phyloP scores from a whole-genome alignment of 2,113 vertebrate species.

The Coptodon rendalli region DNA sequence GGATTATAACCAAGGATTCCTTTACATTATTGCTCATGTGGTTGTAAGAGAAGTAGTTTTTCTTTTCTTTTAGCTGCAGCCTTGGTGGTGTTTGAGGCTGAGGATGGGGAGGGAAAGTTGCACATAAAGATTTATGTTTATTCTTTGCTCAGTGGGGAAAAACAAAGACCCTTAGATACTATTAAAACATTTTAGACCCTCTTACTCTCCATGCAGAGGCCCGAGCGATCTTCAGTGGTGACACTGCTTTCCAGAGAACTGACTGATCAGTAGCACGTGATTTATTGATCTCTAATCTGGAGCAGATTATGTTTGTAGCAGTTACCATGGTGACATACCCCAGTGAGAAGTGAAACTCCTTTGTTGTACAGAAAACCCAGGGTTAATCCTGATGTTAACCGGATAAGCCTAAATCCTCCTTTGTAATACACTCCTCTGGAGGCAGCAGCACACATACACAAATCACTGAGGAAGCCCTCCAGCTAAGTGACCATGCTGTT shows the following conservation, averaged over 20 bases:
- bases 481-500: neutral
- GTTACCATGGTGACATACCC: neutral
- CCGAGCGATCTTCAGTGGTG: neutral
- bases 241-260: neutral
- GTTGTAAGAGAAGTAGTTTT: neutral
- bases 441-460: neutral
- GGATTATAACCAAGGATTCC: neutral
- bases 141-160: neutral
- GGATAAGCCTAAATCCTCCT: neutral
- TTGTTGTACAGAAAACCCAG: neutral
- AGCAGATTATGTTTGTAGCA: neutral
- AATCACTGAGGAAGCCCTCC: neutral
- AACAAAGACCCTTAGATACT: neutral
- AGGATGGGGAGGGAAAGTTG: neutral
- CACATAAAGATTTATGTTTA: neutral
- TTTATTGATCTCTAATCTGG: neutral
- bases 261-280: neutral
- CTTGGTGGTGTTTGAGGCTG: neutral
- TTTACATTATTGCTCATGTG: neutral
- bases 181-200: neutral
- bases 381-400: neutral
- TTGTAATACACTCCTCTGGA: neutral
- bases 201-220: neutral
- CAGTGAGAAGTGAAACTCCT: neutral
- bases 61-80: neutral